These are phyloP conservation scores for Drosophila dunni DNA, from an alignment of 1,140 invertebrate genomes.

Conservation along the genomic window DNA sequence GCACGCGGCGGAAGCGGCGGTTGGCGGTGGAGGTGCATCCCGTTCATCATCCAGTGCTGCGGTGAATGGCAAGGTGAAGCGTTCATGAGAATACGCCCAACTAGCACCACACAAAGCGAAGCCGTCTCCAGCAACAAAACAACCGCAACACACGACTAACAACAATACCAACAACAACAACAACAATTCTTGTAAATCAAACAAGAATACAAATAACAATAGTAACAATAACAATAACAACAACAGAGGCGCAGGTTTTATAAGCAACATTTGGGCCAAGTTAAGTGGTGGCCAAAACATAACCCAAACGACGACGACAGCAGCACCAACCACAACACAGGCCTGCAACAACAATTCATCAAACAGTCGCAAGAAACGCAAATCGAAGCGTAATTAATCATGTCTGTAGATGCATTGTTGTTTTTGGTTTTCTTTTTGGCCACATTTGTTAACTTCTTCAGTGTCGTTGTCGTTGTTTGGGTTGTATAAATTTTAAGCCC, in stretches of 20 bases:
- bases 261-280: slow-evolving; percentile 63
- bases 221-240: slow-evolving; percentile 16
- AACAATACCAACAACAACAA: slow-evolving; percentile 70
- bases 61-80: slow-evolving; percentile 82
- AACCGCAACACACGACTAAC: slow-evolving; percentile 45
- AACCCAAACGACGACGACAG: slow-evolving; percentile 18
- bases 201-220: slow-evolving; percentile 44
- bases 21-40: slow-evolving; percentile 53
- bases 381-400: slow-evolving; percentile 71
- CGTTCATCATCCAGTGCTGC: slow-evolving; percentile 56
- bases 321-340: background rate
- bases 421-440: background rate
- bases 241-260: slow-evolving; percentile 30
- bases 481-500: slow-evolving; percentile 67
- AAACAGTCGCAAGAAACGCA: slow-evolving; percentile 76
- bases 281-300: slow-evolving; percentile 33
- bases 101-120: slow-evolving; percentile 51
- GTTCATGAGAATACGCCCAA: slow-evolving; percentile 85
- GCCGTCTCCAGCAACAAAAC: slow-evolving; percentile 40
- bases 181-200: slow-evolving; percentile 65
- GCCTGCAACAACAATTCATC: slow-evolving; percentile 22
- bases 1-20: slow-evolving; percentile 87
- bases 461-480: slow-evolving; percentile 45
- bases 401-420: slow-evolving; percentile 13
- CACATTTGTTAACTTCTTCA: slow-evolving; percentile 27